Evolutionary conservation across 2,888 invertebrate genomes (phyloP), one percentile per base, ranked within the genome.

Genomic region (Cephus runcator): DNA sequence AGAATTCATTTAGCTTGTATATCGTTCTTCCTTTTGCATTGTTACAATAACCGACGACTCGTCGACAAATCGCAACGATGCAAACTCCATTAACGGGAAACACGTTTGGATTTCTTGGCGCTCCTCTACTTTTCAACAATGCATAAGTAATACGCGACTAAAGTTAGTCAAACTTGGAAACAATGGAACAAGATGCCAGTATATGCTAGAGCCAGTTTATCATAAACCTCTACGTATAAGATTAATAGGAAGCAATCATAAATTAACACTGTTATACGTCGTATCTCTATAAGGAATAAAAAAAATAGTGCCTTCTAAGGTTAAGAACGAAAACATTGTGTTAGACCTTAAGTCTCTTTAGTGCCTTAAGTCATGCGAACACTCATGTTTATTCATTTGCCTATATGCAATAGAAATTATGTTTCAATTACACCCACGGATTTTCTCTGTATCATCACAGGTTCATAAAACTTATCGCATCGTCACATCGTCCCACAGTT

Each of bases 241-340:
- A 79, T 77, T 76, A 75, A 75, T 73, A 79, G 75, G 69, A 40
- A 77, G 71, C 77, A 77, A 76, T 75, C 68, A 76, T 74, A 84
- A 81, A 84, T 83, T 86, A 76, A 76, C 81, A 81, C 81, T 85
- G 84, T 86, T 87, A 86, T 83, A 82, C 84, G 83, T 86, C 87
- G 83, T 85, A 86, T 83, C 84, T 84, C 80, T 33, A 81, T 76
- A 86, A 77, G 69, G 56, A 81, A 80, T 77, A 76, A 81, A 84
- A 87, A 84, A 83, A 87, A 88, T 90, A 90, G 91, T 91, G 91
- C 91, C 91, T 91, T 91, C 84, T 87, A 86, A 89, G 81, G 82
- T 85, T 86, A 86, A 86, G 85, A 84, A 82, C 79, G 78, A 79
- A 78, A 75, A 81, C 81, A 81, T 85, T 84, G 85, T 84, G 84